Evolutionary conservation across 2,113 vertebrate genomes (phyloP).

Genomic region (Ondatra zibethicus): DNA sequence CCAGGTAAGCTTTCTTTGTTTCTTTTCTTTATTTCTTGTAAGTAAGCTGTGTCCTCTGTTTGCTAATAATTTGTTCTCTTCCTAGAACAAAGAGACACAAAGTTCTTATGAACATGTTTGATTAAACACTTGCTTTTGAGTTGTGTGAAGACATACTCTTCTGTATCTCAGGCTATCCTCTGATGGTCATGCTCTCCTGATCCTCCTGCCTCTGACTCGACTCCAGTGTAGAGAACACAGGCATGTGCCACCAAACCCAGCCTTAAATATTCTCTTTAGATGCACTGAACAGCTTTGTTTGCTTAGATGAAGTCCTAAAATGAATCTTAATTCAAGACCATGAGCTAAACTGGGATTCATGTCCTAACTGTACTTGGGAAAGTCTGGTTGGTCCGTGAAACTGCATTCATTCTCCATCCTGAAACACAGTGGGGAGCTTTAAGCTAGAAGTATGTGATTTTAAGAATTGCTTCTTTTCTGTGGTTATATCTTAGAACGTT

Average conservation of each 20-base stretch:
- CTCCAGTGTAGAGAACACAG: neutral
- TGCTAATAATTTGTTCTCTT: conserved; percentile 11
- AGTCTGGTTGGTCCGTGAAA: neutral
- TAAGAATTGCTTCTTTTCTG: neutral
- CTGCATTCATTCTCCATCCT: neutral
- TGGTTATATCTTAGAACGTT: neutral
- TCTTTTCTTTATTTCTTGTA: neutral
- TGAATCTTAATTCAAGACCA: neutral
- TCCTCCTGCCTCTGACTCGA: neutral
- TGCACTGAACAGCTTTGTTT: neutral
- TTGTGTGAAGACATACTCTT: neutral
- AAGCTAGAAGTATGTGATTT: neutral
- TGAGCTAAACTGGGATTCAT: neutral
- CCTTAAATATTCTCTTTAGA: neutral
- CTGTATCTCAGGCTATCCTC: neutral
- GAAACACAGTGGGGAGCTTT: neutral
- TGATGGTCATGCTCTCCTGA: neutral
- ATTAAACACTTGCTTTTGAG: neutral
- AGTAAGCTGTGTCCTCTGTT: conserved; percentile 4
- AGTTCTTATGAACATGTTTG: neutral
- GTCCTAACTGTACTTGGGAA: neutral
- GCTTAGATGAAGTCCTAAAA: neutral
- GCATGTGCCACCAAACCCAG: neutral
- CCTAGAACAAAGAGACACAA: neutral
- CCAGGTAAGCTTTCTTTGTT: conserved; percentile 76